phyloP scores from a whole-genome alignment of 2,797 vertebrate genomes.

The Sebastes diploproa region DNA sequence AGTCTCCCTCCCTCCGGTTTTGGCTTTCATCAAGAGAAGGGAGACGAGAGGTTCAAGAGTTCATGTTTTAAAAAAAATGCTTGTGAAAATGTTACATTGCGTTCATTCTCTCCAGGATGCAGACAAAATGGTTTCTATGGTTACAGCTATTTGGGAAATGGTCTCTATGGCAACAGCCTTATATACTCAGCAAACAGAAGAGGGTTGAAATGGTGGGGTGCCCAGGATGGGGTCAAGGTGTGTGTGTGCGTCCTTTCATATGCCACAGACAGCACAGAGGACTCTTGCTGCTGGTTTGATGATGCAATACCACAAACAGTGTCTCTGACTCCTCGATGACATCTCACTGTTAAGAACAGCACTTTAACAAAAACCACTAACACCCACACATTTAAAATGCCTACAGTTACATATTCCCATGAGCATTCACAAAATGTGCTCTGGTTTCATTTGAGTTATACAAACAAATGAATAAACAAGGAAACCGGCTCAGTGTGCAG shows the following conservation, averaged over 20 bases:
- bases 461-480: slow-evolving; percentile 65
- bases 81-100: slow-evolving; percentile 21
- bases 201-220: slow-evolving; percentile 30
- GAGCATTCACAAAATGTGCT: slow-evolving; percentile 38
- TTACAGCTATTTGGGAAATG: slow-evolving; percentile 64
- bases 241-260: slow-evolving; percentile 8
- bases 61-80: slow-evolving; percentile 45
- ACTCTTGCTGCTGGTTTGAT: slow-evolving; percentile 8
- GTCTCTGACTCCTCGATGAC: neutral
- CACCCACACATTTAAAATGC: slow-evolving; percentile 41
- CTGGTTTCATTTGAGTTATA: slow-evolving; percentile 36
- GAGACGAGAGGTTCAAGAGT: slow-evolving; percentile 61
- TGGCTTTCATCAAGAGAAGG: slow-evolving; percentile 25
- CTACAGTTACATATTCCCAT: slow-evolving; percentile 44
- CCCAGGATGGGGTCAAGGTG: slow-evolving; percentile 12
- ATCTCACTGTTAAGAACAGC: neutral
- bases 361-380: slow-evolving; percentile 42
- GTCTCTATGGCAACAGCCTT: slow-evolving; percentile 77
- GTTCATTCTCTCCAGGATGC: slow-evolving; percentile 29
- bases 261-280: slow-evolving; percentile 10
- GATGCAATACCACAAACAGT: neutral
- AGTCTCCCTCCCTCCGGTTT: neutral
- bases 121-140: slow-evolving; percentile 73
- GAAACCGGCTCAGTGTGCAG: slow-evolving; percentile 13
- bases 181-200: slow-evolving; percentile 48